Base-by-base conservation (phyloP, 1,140 invertebrate species). In the Harpegnathos saltator region DNA sequence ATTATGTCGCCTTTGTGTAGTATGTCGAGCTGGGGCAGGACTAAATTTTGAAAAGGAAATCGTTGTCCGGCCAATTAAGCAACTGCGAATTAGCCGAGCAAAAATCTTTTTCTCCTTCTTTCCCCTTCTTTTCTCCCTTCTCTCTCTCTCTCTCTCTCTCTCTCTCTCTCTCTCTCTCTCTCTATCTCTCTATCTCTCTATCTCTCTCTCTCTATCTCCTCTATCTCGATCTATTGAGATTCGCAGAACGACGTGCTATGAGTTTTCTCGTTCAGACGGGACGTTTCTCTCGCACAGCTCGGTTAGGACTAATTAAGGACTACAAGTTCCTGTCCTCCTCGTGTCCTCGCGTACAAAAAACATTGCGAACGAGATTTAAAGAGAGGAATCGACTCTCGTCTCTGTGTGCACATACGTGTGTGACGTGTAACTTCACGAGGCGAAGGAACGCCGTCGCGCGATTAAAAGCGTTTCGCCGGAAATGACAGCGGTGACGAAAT, bases 271-370 rank as follows among this genome's bases (percentile, higher is more conserved):
- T 68, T 22, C 15, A 33, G 62, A 77, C 24, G 29, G 22, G n/a
- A 75, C 38, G 38, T 17, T 69, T 38, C 22, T 19, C 38, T 78
- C 58, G 15, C 15, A 44, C 63, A 5, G 22, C 56, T 19, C 62
- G 50, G 56, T 78, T 69, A 69, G 44, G 63, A 56, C 63, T 50
- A 69, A 69, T 78, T 78, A 78, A 54, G 68, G 56, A 56, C 54
- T 58, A 78, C 15, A 69, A 14, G 33, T 65, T 29, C 50, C n/a
- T 38, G 12, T 26, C 68, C 38, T 54, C 48, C 44, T 65, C 26
- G 11, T 44, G 38, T 44, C n/a, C n/a, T 33, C 38, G 19, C 26
- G 24, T 11, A 3, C 44, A 14, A 29, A 56, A 77, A 56, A 15
- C 24, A 22, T 65, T 7, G 5, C 29, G 68, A 68, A 68, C 15